Conservation (phyloP, 2,888 invertebrate genomes). For the Eristalinus aeneus region DNA sequence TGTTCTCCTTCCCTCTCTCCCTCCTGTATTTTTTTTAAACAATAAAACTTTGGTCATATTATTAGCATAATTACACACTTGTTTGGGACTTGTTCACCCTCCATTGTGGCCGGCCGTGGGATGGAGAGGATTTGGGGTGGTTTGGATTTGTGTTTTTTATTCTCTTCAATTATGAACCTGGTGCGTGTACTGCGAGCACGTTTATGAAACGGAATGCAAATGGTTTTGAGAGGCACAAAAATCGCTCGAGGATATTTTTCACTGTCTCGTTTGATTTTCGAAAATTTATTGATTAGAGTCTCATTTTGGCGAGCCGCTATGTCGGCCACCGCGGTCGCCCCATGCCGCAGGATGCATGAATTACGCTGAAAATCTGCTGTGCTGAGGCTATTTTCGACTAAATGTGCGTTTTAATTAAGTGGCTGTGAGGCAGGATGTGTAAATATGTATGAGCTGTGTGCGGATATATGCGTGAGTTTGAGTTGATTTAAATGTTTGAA, state of each 20-base stretch:
- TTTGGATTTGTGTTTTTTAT: neutral
- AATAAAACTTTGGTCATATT: constrained; percentile 53
- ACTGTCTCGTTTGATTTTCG: constrained; percentile 32
- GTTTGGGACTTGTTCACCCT: constrained; percentile 32
- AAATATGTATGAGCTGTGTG: neutral
- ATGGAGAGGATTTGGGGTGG: neutral
- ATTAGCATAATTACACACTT: constrained; percentile 68
- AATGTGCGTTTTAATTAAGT: constrained; percentile 69
- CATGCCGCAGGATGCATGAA: constrained; percentile 58
- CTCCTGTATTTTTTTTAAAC: constrained; percentile 16
- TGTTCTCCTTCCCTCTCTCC: neutral
- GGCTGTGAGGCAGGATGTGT: constrained; percentile 9
- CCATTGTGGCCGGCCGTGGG: neutral
- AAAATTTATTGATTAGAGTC: constrained; percentile 59
- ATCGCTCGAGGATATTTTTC: constrained; percentile 51
- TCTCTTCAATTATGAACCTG: neutral
- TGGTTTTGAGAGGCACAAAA: constrained; percentile 49
- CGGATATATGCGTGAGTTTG: neutral
- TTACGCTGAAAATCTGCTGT: constrained; percentile 52
- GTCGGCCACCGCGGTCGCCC: constrained; percentile 39
- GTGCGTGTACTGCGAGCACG: constrained; percentile 32
- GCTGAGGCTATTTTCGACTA: constrained; percentile 51
- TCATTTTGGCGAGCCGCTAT: constrained; percentile 44
- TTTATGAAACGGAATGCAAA: constrained; percentile 59
- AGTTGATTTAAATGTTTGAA: neutral